phyloP scores from a whole-genome alignment of 2,113 vertebrate species.

The Acrocephalus arundinaceus region DNA sequence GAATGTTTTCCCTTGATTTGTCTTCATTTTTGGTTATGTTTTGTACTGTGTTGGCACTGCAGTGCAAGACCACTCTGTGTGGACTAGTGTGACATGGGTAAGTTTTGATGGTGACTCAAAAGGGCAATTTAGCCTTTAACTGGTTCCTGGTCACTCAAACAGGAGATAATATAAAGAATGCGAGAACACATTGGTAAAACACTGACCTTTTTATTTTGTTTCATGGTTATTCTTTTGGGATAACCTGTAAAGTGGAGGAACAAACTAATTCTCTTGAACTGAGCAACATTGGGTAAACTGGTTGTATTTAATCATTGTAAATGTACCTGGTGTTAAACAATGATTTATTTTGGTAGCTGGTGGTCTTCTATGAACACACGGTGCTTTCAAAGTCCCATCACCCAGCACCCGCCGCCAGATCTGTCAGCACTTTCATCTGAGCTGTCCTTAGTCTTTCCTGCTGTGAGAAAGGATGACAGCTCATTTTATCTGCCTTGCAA shows the following conservation, averaged over 20 bases:
- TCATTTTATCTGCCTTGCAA: constrained; percentile 52
- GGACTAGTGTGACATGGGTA: fast-evolving
- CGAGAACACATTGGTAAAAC: fast-evolving
- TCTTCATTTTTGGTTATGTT: not conserved
- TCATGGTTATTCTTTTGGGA: not conserved
- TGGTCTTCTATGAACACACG: not conserved
- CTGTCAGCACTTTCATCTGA: constrained; percentile 39
- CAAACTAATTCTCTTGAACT: not conserved
- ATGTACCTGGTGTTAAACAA: not conserved
- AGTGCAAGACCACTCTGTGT: fast-evolving
- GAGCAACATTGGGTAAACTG: not conserved
- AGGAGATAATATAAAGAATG: not conserved
- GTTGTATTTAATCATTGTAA: not conserved
- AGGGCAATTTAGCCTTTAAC: not conserved
- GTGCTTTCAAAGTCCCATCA: not conserved
- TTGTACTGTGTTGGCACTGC: not conserved
- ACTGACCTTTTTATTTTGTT: not conserved
- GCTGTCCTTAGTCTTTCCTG: constrained; percentile 43
- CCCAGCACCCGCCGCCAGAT: not conserved
- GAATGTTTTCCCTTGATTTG: not conserved
- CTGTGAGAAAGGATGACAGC: constrained; percentile 43
- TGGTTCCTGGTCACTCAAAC: not conserved
- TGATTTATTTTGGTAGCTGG: not conserved
- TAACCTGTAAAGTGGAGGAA: not conserved
- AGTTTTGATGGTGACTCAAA: not conserved